These are phyloP conservation scores for Ploceus nigricollis DNA, from an alignment of 2,113 vertebrate genomes.

Conservation along the genomic window DNA sequence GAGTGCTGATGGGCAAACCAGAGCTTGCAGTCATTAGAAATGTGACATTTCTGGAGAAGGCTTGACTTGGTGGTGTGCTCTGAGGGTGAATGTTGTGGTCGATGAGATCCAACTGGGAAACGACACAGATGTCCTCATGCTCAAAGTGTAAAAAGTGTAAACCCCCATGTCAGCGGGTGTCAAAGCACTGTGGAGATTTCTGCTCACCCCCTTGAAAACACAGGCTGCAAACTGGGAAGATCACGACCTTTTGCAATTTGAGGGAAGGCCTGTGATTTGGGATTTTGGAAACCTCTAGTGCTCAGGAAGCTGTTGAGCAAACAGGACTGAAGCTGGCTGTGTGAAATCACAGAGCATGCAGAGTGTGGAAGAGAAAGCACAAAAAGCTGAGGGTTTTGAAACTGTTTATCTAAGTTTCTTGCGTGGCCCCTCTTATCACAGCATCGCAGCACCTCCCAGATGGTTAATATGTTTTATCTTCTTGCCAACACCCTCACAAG, in stretches of 20 bases:
- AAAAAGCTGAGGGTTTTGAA: slow-evolving; percentile 30
- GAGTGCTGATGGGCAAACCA: not conserved
- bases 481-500: slow-evolving; percentile 37
- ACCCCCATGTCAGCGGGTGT: not conserved
- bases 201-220: not conserved
- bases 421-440: slow-evolving; percentile 12
- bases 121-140: rapidly evolving
- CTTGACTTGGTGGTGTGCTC: not conserved
- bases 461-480: slow-evolving; percentile 18
- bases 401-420: slow-evolving; percentile 38
- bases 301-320: not conserved
- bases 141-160: not conserved
- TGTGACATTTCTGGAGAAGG: not conserved
- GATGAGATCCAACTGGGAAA: not conserved
- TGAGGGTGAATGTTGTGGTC: not conserved
- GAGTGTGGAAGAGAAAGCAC: not conserved
- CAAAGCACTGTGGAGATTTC: not conserved
- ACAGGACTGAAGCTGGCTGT: not conserved
- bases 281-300: not conserved
- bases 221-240: not conserved
- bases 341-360: not conserved
- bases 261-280: not conserved
- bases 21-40: not conserved
- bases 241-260: not conserved
- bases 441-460: not conserved